A percentile compares a stretch with the other conserved stretches of the same genome.
Evolutionary conservation across 2,113 vertebrate genomes (phyloP).

Genomic region (Hydrochoerus hydrochaeris): DNA sequence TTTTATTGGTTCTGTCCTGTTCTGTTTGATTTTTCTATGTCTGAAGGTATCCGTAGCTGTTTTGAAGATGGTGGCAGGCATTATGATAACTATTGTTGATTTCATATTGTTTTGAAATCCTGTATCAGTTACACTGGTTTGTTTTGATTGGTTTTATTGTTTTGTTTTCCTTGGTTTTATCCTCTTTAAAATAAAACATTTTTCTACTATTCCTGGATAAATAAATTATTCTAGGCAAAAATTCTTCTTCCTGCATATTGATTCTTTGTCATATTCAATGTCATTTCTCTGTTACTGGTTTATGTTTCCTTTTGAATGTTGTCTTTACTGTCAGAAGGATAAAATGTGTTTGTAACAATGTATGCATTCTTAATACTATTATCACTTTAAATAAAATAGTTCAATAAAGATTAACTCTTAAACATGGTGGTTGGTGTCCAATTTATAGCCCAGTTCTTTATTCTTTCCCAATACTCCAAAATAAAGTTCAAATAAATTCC

Average conservation of each 20-base stretch:
- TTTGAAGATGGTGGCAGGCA: too few species aligned
- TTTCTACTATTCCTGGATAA: slow-evolving; percentile 70
- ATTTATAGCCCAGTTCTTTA: slow-evolving; percentile 54
- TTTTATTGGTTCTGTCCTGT: too few species aligned
- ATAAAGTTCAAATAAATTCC: slow-evolving; percentile 76
- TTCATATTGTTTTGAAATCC: too few species aligned
- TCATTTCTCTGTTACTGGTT: slow-evolving; percentile 65
- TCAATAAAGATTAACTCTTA: slow-evolving; percentile 59
- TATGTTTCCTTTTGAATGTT: slow-evolving; percentile 52
- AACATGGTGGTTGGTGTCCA: slow-evolving; percentile 62
- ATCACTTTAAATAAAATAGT: slow-evolving; percentile 60
- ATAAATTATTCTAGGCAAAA: slow-evolving; percentile 60
- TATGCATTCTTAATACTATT: slow-evolving; percentile 22
- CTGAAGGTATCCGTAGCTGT: too few species aligned
- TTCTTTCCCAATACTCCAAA: slow-evolving; percentile 70
- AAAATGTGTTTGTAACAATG: slow-evolving; percentile 58
- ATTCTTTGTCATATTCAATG: slow-evolving; percentile 71
- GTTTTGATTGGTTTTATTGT: too few species aligned
- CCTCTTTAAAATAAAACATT: not conserved
- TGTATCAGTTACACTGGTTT: too few species aligned
- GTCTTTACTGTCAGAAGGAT: slow-evolving; percentile 59
- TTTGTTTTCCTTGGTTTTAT: too few species aligned
- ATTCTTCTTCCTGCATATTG: slow-evolving; percentile 68
- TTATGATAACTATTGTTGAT: too few species aligned
- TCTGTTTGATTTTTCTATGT: too few species aligned